Percentiles rank a stretch among this genome's conserved stretches.
Evolutionary conservation across 2,113 vertebrate species (phyloP).

Genomic region (Grammomys dolichurus): DNA sequence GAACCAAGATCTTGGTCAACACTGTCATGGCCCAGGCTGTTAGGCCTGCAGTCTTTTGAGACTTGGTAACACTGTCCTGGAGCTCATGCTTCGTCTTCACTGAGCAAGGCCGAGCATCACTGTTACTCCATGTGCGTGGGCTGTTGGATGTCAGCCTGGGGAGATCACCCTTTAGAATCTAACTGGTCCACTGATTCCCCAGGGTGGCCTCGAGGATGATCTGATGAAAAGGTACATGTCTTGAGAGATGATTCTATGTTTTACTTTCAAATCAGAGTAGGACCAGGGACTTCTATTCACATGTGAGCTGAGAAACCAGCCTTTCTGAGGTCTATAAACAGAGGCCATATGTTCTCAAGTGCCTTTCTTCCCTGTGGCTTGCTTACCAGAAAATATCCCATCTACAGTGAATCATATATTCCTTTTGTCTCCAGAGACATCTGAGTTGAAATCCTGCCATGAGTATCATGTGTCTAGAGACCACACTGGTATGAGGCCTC

Average conservation of each 20-base stretch:
- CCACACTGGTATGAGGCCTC: not conserved
- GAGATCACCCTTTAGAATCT: not conserved
- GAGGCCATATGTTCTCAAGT: not conserved
- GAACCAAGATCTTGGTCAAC: not conserved
- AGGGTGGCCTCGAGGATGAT: not conserved
- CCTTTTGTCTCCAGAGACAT: not conserved
- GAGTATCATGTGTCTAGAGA: not conserved
- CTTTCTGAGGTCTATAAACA: not conserved
- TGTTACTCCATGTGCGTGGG: accelerated
- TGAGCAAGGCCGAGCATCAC: not conserved
- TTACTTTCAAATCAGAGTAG: not conserved
- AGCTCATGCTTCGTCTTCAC: not conserved
- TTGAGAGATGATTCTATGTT: not conserved
- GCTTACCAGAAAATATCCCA: not conserved
- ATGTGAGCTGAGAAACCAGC: not conserved
- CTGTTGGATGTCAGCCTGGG: accelerated
- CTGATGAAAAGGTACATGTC: not conserved
- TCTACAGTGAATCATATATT: not conserved
- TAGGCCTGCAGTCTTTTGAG: not conserved
- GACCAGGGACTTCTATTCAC: not conserved
- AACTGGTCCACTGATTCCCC: not conserved
- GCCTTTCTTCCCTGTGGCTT: not conserved
- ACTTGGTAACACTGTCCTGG: accelerated
- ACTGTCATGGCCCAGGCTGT: not conserved
- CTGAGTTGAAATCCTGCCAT: not conserved